These are phyloP conservation scores for Pygmarrhopalites habei DNA, from an alignment of 1,140 invertebrate species.

Conservation along the genomic window DNA sequence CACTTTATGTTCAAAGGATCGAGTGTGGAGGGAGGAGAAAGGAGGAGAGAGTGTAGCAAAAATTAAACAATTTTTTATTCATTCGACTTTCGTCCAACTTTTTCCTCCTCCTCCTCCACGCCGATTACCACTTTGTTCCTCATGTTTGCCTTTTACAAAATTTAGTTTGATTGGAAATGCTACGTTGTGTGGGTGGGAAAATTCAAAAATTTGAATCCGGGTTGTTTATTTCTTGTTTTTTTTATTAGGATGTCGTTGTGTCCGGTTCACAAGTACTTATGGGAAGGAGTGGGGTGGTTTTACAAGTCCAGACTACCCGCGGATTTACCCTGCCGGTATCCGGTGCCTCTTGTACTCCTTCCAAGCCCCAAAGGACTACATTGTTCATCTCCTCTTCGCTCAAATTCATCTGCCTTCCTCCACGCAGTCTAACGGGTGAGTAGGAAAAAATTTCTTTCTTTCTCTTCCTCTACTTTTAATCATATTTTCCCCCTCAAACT, in stretches of 20 bases:
- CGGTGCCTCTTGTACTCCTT: conserved; percentile 82
- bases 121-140: not conserved
- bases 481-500: conserved; percentile 7
- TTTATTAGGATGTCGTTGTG: conserved; percentile 66
- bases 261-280: conserved; percentile 68
- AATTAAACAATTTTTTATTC: not conserved
- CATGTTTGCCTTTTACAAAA: not conserved
- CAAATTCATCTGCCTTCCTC: conserved; percentile 26
- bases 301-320: conserved; percentile 72
- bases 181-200: not conserved
- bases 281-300: conserved; percentile 70
- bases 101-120: not conserved
- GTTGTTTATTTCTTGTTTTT: not conserved
- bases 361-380: conserved; percentile 63
- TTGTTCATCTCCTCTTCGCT: conserved; percentile 70
- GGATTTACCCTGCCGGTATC: conserved; percentile 62
- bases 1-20: no score
- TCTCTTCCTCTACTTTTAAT: not conserved
- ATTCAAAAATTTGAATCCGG: not conserved
- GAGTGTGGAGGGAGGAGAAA: no score
- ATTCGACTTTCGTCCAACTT: not conserved
- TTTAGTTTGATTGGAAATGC: not conserved
- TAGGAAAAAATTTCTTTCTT: conserved; percentile 2
- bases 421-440: not conserved
- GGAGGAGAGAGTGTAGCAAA: no score